phyloP scores from a whole-genome alignment of 2,888 invertebrate species.

The Erebia palarica region DNA sequence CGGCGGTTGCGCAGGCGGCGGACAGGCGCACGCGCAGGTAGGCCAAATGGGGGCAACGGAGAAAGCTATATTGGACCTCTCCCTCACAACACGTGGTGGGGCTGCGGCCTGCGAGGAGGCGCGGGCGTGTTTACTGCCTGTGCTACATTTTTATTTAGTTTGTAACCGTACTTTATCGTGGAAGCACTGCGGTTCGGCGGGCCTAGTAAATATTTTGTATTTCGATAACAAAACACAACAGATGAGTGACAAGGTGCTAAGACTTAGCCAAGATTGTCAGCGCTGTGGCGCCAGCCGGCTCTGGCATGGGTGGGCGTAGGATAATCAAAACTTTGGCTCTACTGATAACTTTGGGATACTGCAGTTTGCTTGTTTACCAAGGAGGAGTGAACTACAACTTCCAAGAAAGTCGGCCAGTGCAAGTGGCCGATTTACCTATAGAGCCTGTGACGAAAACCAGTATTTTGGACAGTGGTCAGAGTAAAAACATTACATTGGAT shows the following conservation, averaged over 20 bases:
- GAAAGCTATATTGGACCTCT: constrained; percentile 50
- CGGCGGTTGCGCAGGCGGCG: constrained; percentile 65
- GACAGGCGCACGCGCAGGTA: constrained; percentile 79
- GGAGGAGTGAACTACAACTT: constrained; percentile 77
- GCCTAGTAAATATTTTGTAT: constrained; percentile 61
- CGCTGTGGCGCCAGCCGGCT: constrained; percentile 68
- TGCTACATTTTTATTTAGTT: constrained; percentile 83
- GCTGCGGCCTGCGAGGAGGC: constrained; percentile 67
- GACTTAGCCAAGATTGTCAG: constrained; percentile 60
- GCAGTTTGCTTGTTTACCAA: constrained; percentile 84
- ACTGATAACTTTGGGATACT: constrained; percentile 82
- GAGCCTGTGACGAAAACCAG: constrained; percentile 79
- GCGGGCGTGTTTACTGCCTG: constrained; percentile 75
- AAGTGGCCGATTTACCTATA: constrained; percentile 71
- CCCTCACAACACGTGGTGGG: constrained; percentile 74
- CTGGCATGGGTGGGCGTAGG: constrained; percentile 74
- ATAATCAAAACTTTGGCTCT: constrained; percentile 77
- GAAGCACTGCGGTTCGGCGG: constrained; percentile 51
- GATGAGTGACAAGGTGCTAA: constrained; percentile 74
- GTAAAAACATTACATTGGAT: constrained; percentile 86
- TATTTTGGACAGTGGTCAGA: constrained; percentile 64
- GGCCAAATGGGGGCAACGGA: constrained; percentile 51
- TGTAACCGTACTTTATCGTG: constrained; percentile 70
- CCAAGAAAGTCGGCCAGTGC: constrained; percentile 76
- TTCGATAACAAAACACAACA: constrained; percentile 71